Evolutionary conservation across 2,797 vertebrate genomes (phyloP).

Genomic region (Leptoclinus maculatus): DNA sequence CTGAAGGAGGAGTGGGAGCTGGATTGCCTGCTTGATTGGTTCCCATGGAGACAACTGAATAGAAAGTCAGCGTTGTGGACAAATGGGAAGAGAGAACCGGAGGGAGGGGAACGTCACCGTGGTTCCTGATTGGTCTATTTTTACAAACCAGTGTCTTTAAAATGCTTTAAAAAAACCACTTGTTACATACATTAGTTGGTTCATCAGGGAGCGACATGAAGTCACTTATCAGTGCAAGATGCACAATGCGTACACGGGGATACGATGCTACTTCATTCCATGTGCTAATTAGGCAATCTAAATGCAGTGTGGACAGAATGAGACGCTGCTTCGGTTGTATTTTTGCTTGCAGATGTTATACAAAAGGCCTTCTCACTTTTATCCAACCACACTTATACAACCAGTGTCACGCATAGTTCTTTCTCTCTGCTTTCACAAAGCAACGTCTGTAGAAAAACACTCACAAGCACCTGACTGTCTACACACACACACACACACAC

Average conservation of each 20-base stretch:
- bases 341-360: slow-evolving; percentile 60
- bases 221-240: slow-evolving; percentile 55
- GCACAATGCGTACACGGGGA: slow-evolving; percentile 48
- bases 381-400: slow-evolving; percentile 48
- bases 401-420: slow-evolving; percentile 35
- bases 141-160: slow-evolving; percentile 12
- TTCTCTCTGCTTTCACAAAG: slow-evolving; percentile 38
- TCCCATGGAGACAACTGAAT: slow-evolving; percentile 38
- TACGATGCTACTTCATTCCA: slow-evolving; percentile 62
- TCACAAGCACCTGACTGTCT: slow-evolving; percentile 3
- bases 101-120: neutral
- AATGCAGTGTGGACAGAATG: slow-evolving; percentile 68
- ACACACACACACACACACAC: neutral
- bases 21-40: slow-evolving; percentile 35
- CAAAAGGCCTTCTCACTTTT: slow-evolving; percentile 66
- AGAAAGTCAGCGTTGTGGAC: slow-evolving; percentile 10
- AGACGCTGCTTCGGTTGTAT: slow-evolving; percentile 59
- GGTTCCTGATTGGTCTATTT: slow-evolving; percentile 26
- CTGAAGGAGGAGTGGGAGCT: slow-evolving; percentile 22
- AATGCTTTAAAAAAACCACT: slow-evolving; percentile 2
- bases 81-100: neutral
- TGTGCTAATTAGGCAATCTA: slow-evolving; percentile 78
- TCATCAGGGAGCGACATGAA: slow-evolving; percentile 38
- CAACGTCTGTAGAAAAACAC: slow-evolving; percentile 24
- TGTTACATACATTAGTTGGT: slow-evolving; percentile 33